Evolutionary conservation across 2,797 vertebrate genomes (phyloP), one percentile per base, ranked within the genome.

Genomic region (Urophycis tenuis): DNA sequence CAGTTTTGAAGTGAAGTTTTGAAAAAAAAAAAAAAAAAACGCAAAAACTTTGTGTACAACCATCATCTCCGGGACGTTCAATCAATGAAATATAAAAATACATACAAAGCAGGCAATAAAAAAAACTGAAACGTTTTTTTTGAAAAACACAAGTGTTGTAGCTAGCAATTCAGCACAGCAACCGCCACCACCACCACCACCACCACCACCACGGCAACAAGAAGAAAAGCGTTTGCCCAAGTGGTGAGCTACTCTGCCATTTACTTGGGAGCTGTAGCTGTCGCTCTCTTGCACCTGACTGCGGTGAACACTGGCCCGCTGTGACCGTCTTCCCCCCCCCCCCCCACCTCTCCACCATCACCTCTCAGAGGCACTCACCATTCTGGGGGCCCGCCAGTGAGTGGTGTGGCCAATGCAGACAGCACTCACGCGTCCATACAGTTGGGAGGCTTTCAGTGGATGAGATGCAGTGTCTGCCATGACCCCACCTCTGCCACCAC

Each of bases 381-480:
- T 82, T 82, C 81, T 81, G 9, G 41, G 79, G 53, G 79, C 76
- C 81, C 75, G 75, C 76, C 39, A 75, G 76, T 29, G 81, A 88
- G 83, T 75, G 78, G 82, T 83, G 82, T 82, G 71, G 76, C 71
- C 79, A 82, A 80, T 73, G 80, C 81, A 73, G 36, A 80, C 82
- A 76, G 81, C 82, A 85, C 86, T 86, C 88, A 82, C 79, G 79
- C 31, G 3, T 86, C 85, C 85, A 77, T 72, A 72, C 79, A 89
- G 86, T 86, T 22, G 79, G 79, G 30, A 71, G 32, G 82, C 76
- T 84, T 85, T 83, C 84, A 74, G 72, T 33, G 7, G 84, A 87
- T 84, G 86, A 90, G 87, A 87, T 81, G 80, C 81, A 76, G 80
- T n/a, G n/a, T 82, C 83, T 82, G 82, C 85, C 85, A 81, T 87